Conservation (phyloP, 2,888 invertebrate genomes). For the Nephrotoma flavescens region DNA sequence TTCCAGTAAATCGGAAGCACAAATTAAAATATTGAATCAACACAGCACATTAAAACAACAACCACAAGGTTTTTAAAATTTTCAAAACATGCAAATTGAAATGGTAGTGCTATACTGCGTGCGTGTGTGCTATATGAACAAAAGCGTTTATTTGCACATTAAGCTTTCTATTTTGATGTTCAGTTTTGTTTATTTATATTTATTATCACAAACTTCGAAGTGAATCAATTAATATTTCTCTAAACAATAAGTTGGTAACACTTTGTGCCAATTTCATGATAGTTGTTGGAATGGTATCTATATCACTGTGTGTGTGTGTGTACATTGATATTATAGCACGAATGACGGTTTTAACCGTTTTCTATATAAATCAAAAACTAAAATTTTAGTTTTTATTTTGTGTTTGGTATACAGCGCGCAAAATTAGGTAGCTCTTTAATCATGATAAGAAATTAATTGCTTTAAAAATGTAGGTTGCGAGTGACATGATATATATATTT, state of each 20-base stretch:
- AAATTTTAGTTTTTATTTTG: neutral
- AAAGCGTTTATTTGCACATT: neutral
- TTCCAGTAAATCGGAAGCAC: too few species aligned
- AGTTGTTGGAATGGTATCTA: neutral
- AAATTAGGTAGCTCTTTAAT: neutral
- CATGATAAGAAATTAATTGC: neutral
- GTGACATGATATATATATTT: neutral
- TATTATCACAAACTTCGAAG: neutral
- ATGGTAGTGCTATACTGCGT: too few species aligned
- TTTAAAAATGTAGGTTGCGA: neutral
- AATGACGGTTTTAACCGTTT: neutral
- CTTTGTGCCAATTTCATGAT: neutral
- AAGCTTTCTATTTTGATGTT: neutral
- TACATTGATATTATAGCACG: neutral
- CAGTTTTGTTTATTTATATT: neutral
- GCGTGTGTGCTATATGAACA: too few species aligned
- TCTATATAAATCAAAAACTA: neutral
- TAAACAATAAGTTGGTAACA: neutral
- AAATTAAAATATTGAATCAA: too few species aligned
- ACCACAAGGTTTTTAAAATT: too few species aligned
- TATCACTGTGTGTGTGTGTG: neutral
- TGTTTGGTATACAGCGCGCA: neutral
- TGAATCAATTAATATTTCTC: neutral
- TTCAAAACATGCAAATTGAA: too few species aligned
- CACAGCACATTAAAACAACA: too few species aligned